A percentile compares a stretch with the other conserved stretches of the same genome.
Evolutionary conservation across 2,888 invertebrate species (phyloP).

Genomic region (Cephalotes varians): DNA sequence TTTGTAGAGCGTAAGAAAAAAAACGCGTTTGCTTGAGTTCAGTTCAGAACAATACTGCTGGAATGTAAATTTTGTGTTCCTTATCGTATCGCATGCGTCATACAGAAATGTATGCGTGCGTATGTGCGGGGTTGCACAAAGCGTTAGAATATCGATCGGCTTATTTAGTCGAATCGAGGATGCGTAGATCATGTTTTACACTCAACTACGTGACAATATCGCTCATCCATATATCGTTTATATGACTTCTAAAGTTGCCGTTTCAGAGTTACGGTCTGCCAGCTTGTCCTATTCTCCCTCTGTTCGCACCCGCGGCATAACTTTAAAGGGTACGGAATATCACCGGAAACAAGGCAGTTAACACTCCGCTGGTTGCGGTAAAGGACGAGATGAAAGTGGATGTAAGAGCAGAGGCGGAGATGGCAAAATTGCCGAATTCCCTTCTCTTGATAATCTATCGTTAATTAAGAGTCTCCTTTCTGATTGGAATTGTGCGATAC

Average conservation of each 20-base stretch:
- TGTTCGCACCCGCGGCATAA: slow-evolving; percentile 19
- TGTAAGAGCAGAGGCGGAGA: slow-evolving; percentile 4
- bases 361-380: slow-evolving; percentile 63
- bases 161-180: background rate
- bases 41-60: background rate
- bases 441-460: slow-evolving; percentile 79
- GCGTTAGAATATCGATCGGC: slow-evolving; percentile 33
- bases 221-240: background rate
- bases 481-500: background rate
- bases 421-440: slow-evolving; percentile 69
- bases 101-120: background rate
- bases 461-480: slow-evolving; percentile 70
- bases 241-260: slow-evolving; percentile 39
- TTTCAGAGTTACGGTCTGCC: slow-evolving; percentile 61
- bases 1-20: background rate
- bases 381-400: slow-evolving; percentile 51
- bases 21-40: background rate
- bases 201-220: background rate
- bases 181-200: background rate
- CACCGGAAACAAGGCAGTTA: slow-evolving; percentile 72
- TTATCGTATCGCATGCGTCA: slow-evolving; percentile 15
- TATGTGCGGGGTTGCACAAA: background rate
- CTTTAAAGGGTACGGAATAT: slow-evolving; percentile 73
- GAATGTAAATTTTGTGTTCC: slow-evolving; percentile 13
- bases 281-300: slow-evolving; percentile 18